phyloP scores from a whole-genome alignment of 2,113 vertebrate genomes.

The Lycocorax pyrrhopterus region DNA sequence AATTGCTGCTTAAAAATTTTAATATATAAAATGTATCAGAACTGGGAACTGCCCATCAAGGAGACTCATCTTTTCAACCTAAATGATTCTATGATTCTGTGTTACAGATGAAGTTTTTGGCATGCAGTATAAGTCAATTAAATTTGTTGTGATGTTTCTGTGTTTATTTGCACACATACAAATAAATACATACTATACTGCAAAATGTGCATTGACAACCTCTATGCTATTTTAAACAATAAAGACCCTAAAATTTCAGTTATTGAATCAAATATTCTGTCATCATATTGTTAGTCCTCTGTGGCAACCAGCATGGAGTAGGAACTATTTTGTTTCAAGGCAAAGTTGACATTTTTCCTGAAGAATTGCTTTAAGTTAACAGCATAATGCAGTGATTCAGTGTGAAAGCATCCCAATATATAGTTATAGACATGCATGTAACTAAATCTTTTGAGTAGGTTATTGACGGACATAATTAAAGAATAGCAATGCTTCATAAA shows the following conservation, averaged over 20 bases:
- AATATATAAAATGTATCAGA: neutral
- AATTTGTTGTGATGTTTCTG: neutral
- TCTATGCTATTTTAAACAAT: neutral
- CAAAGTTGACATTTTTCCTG: neutral
- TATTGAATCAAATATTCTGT: neutral
- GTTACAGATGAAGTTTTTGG: neutral
- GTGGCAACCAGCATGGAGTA: neutral
- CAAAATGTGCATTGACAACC: neutral
- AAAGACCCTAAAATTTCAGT: neutral
- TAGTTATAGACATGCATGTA: neutral
- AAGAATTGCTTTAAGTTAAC: neutral
- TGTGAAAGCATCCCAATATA: neutral
- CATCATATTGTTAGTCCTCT: neutral
- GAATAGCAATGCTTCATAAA: neutral
- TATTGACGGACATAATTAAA: neutral
- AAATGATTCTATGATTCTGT: neutral
- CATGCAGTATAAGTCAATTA: neutral
- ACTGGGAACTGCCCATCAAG: neutral
- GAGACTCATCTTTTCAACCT: neutral
- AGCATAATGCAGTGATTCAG: neutral
- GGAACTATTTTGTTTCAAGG: neutral
- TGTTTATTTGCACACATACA: neutral
- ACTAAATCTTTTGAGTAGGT: neutral
- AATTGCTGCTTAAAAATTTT: neutral
- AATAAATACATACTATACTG: neutral